A percentile compares a stretch with the other conserved stretches of the same genome.
These are phyloP conservation scores for Serranochromis macrocephalus DNA, from an alignment of 2,113 vertebrate genomes.

Conservation along the genomic window DNA sequence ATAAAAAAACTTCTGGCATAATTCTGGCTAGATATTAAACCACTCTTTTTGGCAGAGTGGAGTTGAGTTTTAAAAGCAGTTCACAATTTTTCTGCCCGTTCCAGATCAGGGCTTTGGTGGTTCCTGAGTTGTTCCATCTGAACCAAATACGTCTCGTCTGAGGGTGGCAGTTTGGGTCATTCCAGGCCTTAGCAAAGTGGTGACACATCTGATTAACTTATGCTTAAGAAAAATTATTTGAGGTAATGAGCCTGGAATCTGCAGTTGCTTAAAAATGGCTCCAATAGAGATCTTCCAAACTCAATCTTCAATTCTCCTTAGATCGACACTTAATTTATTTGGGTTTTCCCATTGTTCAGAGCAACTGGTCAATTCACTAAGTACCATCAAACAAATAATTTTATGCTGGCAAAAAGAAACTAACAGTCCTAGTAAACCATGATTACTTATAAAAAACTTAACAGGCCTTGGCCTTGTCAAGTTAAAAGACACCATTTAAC, in stretches of 20 bases:
- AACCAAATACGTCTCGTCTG: not conserved
- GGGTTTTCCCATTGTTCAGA: not conserved
- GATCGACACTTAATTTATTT: not conserved
- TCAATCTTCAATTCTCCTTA: not conserved
- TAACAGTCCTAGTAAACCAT: not conserved
- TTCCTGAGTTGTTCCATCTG: not conserved
- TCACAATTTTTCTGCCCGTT: not conserved
- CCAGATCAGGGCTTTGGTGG: not conserved
- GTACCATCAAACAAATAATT: not conserved
- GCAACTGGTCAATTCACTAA: not conserved
- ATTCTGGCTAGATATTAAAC: not conserved
- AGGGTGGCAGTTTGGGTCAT: not conserved
- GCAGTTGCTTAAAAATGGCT: not conserved
- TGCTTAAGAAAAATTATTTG: rapidly evolving
- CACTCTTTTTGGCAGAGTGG: not conserved
- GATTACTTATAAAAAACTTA: not conserved
- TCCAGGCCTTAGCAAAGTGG: not conserved
- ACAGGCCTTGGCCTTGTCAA: not conserved
- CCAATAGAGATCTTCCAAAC: not conserved
- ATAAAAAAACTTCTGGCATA: not conserved
- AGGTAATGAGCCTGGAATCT: not conserved
- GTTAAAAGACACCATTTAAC: not conserved
- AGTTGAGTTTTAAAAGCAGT: not conserved
- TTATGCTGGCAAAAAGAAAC: not conserved
- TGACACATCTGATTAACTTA: not conserved